Percentiles rank a stretch among this genome's conserved stretches.
phyloP scores from a whole-genome alignment of 2,113 vertebrate species.

The Amblyornis subalaris region DNA sequence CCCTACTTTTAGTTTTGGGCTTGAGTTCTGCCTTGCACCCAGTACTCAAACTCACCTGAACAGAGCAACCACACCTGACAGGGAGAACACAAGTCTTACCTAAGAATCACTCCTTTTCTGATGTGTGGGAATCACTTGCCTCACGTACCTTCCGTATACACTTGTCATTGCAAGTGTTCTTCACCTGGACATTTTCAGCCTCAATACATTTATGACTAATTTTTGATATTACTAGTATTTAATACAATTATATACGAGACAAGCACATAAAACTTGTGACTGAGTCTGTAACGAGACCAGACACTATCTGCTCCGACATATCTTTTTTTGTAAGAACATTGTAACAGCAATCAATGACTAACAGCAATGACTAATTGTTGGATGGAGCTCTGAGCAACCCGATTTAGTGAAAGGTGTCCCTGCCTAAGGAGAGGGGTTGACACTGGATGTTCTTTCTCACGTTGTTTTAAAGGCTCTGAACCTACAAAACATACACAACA shows the following conservation, averaged over 20 bases:
- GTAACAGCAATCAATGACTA: not conserved
- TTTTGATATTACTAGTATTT: not conserved
- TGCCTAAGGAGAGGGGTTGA: not conserved
- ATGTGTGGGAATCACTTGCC: not conserved
- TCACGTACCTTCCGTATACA: not conserved
- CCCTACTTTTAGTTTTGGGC: not conserved
- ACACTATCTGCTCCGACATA: not conserved
- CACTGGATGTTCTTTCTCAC: not conserved
- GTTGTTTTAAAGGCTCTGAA: not conserved
- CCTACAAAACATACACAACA: rapidly evolving
- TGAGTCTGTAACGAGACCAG: not conserved
- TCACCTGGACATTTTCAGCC: not conserved
- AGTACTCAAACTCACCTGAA: not conserved
- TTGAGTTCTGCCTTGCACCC: not conserved
- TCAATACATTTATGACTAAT: not conserved
- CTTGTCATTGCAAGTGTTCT: not conserved
- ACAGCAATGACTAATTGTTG: not conserved
- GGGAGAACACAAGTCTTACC: not conserved
- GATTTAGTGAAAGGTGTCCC: not conserved
- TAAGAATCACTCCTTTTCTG: not conserved
- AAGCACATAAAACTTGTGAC: not conserved
- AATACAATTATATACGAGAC: not conserved
- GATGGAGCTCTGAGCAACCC: not conserved
- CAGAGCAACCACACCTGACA: not conserved
- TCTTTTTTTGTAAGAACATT: not conserved